Evolutionary conservation across 64 coral and sea anemone genomes (phyloP), one percentile per base, ranked within the genome.

Genomic region (Exaiptasia diaphana): DNA sequence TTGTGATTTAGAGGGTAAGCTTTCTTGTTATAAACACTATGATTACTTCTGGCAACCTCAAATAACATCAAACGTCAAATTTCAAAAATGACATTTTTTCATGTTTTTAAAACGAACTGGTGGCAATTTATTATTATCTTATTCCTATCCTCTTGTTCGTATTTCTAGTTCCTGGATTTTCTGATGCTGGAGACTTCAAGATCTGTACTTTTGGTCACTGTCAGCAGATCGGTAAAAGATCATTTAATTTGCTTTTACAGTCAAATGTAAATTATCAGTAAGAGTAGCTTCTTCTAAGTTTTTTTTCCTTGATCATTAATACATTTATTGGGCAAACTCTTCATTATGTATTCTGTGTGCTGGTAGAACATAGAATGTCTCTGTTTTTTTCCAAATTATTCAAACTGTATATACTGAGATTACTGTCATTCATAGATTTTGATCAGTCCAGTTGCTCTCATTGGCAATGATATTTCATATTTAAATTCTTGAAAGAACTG

Each of bases 211-310:
- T 83, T 68, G 91, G 86, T 52, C 88, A 85, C 41, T 94, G 91
- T 56, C 86, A 94, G 55, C 67, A 83, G 63, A 89, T 94, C 56
- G 91, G 91, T 94, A n/a, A n/a, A n/a, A n/a, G n/a, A n/a, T n/a
- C n/a, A n/a, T n/a, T n/a, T n/a, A n/a, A n/a, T n/a, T n/a, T n/a
- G n/a, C n/a, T n/a, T n/a, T n/a, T n/a, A n/a, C n/a, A n/a, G n/a
- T n/a, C n/a, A n/a, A n/a, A n/a, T n/a, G n/a, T n/a, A n/a, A n/a
- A n/a, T n/a, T n/a, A n/a, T n/a, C n/a, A n/a, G n/a, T n/a, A n/a
- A n/a, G n/a, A n/a, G n/a, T n/a, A n/a, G n/a, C n/a, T n/a, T n/a
- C n/a, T n/a, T n/a, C n/a, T n/a, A n/a, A n/a, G 5, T 57, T 78
- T 33, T 54, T 58, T 32, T 48, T 52, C 31, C 27, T 13, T 36